Percentiles rank a stretch among this genome's conserved stretches.
Conservation (phyloP, 2,888 invertebrate genomes). For the Uloborus plumipes region DNA sequence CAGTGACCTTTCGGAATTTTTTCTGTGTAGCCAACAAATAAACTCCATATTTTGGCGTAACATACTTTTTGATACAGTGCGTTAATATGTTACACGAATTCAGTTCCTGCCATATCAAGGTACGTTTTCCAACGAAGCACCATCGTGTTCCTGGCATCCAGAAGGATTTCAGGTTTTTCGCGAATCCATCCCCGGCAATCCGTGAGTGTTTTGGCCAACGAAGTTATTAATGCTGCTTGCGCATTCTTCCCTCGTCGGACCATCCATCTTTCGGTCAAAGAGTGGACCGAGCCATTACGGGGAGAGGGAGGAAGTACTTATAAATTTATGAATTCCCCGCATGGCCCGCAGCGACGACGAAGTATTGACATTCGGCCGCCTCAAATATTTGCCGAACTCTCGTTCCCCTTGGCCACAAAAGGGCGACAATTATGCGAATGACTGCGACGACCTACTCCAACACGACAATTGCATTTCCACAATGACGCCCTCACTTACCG, state of each 20-base stretch:
- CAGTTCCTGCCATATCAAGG: no score
- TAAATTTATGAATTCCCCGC: conserved; percentile 64
- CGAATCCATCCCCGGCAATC: not conserved
- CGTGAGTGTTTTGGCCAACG: conserved; percentile 27
- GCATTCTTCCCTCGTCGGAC: conserved; percentile 46
- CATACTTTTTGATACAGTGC: no score
- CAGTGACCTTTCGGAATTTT: no score
- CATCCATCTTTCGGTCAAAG: conserved; percentile 54
- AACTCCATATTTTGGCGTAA: no score
- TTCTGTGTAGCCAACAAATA: no score
- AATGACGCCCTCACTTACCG: conserved; percentile 57
- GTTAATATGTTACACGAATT: no score
- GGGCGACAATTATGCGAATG: conserved; percentile 64
- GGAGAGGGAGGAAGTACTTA: conserved; percentile 60
- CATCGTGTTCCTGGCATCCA: no score
- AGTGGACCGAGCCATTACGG: conserved; percentile 51
- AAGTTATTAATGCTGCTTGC: conserved; percentile 57
- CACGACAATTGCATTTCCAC: conserved; percentile 65
- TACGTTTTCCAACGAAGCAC: no score
- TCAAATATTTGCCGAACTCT: conserved; percentile 65
- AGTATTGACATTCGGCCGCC: conserved; percentile 56
- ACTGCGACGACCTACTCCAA: conserved; percentile 58
- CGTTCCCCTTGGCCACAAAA: conserved; percentile 54
- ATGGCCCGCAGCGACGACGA: conserved; percentile 36
- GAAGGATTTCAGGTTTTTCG: no score